Conservation (phyloP, 2,797 vertebrate genomes). For the Antennarius maculatus region DNA sequence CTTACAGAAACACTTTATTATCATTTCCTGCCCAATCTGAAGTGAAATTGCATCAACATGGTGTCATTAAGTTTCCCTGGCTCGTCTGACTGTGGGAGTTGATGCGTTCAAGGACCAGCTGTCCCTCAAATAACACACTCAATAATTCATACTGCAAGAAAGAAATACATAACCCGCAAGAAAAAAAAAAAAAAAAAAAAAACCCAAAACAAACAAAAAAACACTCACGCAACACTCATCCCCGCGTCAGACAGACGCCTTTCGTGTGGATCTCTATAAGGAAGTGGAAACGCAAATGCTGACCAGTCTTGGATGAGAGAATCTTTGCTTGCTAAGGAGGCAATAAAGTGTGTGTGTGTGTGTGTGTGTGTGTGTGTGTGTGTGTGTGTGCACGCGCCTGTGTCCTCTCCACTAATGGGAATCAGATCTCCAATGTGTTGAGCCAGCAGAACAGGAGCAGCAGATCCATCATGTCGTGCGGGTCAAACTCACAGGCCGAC, state of each 20-base stretch:
- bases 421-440: constrained; percentile 71
- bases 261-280: constrained; percentile 37
- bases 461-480: constrained; percentile 70
- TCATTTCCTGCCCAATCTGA: constrained; percentile 23
- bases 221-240: constrained; percentile 14
- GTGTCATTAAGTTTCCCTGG: constrained; percentile 3
- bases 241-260: constrained; percentile 37
- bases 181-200: too few relatives aligned
- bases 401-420: constrained; percentile 69
- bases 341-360: constrained; percentile 33
- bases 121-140: constrained; percentile 81
- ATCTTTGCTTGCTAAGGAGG: constrained; percentile 45
- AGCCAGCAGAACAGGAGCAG: constrained; percentile 71
- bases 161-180: constrained; percentile 5
- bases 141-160: constrained; percentile 74
- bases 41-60: constrained; percentile 58
- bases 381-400: constrained; percentile 18
- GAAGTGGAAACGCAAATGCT: constrained; percentile 41
- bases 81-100: constrained; percentile 59
- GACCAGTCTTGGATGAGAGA: constrained; percentile 25
- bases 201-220: constrained; percentile 18
- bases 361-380: constrained; percentile 30
- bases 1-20: constrained; percentile 45
- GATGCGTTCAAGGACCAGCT: constrained; percentile 72
- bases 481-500: constrained; percentile 35